These are phyloP conservation scores for Orgyia antiqua DNA, from an alignment of 2,888 invertebrate genomes.

Conservation along the genomic window DNA sequence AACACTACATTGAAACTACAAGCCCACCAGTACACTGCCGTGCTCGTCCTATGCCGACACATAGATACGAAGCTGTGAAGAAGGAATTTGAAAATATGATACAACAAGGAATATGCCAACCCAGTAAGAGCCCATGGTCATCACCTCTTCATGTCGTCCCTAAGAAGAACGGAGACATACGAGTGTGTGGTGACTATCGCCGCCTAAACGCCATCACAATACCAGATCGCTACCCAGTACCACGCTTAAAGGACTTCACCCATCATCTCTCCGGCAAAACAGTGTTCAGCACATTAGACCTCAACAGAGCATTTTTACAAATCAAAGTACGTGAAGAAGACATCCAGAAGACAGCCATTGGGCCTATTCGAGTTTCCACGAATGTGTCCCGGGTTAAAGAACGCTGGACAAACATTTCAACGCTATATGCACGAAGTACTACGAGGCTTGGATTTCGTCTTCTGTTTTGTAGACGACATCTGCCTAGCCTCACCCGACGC, in stretches of 20 bases:
- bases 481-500: neutral
- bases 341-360: neutral
- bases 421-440: neutral
- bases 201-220: neutral
- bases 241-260: neutral
- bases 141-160: neutral
- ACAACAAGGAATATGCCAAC: neutral
- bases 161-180: neutral
- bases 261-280: neutral
- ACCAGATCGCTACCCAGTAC: neutral
- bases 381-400: neutral
- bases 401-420: neutral
- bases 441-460: neutral
- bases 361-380: neutral
- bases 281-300: neutral
- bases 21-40: no score
- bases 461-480: neutral
- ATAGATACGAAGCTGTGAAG: no score
- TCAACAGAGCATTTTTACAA: neutral
- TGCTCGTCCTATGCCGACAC: no score
- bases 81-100: neutral
- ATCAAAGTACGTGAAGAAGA: neutral
- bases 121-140: neutral
- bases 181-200: neutral
- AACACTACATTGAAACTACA: no score